Evolutionary conservation across 2,797 vertebrate genomes (phyloP).

Genomic region (Pelobates cultripes): DNA sequence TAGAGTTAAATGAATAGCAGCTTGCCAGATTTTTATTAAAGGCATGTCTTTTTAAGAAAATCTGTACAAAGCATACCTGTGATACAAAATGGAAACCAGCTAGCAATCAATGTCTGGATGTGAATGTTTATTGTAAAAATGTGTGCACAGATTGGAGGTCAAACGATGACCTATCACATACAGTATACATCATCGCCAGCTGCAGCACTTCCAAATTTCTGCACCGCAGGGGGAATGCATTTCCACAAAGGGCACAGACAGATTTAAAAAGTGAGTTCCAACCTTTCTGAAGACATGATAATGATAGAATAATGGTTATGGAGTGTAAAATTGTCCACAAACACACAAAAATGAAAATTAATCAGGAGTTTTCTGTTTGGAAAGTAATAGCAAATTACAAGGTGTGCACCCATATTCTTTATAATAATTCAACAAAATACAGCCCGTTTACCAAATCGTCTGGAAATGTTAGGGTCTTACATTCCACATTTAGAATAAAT

Average conservation of each 20-base stretch:
- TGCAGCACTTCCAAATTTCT: slow-evolving; percentile 57
- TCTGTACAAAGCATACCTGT: too few species aligned
- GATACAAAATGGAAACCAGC: neutral
- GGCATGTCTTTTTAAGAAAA: too few species aligned
- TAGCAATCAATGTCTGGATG: slow-evolving; percentile 30
- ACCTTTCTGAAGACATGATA: slow-evolving; percentile 64
- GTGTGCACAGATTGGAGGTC: slow-evolving; percentile 64
- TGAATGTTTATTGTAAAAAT: slow-evolving; percentile 51
- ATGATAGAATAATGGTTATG: slow-evolving; percentile 44
- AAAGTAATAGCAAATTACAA: slow-evolving; percentile 47
- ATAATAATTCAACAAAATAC: slow-evolving; percentile 55
- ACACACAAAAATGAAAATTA: slow-evolving; percentile 61
- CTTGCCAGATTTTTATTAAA: too few species aligned
- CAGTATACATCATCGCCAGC: slow-evolving; percentile 55
- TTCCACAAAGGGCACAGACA: slow-evolving; percentile 67
- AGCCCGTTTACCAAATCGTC: slow-evolving; percentile 53
- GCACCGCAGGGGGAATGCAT: slow-evolving; percentile 61
- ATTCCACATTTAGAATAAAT: slow-evolving; percentile 56
- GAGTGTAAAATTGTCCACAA: slow-evolving; percentile 54
- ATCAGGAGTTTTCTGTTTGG: slow-evolving; percentile 39
- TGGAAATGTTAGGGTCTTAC: slow-evolving; percentile 43
- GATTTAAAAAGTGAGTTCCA: slow-evolving; percentile 64
- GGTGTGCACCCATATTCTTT: slow-evolving; percentile 52
- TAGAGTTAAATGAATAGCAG: too few species aligned
- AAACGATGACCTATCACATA: slow-evolving; percentile 62